phyloP scores from a whole-genome alignment of 2,113 vertebrate species.

The Boulengeromyrus knoepffleri region DNA sequence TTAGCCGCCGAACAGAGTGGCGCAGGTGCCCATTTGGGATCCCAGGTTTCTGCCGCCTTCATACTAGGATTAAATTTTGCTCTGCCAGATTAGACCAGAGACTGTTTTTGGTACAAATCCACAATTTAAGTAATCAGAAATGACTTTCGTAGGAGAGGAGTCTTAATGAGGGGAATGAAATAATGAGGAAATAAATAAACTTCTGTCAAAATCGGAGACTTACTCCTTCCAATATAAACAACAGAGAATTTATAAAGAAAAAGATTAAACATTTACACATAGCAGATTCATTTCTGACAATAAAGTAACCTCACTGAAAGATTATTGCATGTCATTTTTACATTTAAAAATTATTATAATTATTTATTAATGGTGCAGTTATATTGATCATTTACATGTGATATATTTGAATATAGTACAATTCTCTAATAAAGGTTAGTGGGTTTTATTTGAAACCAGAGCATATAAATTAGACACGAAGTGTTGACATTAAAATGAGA shows the following conservation, averaged over 20 bases:
- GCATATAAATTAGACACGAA: neutral
- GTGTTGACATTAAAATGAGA: neutral
- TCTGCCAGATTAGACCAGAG: conserved; percentile 34
- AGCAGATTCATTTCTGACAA: neutral
- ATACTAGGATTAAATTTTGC: conserved; percentile 11
- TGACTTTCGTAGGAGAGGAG: neutral
- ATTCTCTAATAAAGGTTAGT: neutral
- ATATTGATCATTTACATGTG: neutral
- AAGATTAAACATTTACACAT: neutral
- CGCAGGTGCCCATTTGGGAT: conserved; percentile 28
- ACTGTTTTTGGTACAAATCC: neutral
- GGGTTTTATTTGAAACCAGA: neutral
- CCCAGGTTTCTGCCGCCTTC: neutral
- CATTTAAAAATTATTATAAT: neutral
- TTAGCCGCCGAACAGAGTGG: conserved; percentile 52
- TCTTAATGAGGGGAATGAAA: neutral
- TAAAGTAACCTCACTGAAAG: neutral
- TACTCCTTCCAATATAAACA: neutral
- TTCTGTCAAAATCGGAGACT: neutral
- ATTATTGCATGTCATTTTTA: neutral
- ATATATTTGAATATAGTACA: neutral
- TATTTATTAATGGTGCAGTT: neutral
- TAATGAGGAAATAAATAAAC: neutral
- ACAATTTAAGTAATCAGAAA: neutral
- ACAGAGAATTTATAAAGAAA: neutral